These are phyloP conservation scores for Mycalesis mineus DNA, from an alignment of 2,888 invertebrate genomes.

Conservation along the genomic window DNA sequence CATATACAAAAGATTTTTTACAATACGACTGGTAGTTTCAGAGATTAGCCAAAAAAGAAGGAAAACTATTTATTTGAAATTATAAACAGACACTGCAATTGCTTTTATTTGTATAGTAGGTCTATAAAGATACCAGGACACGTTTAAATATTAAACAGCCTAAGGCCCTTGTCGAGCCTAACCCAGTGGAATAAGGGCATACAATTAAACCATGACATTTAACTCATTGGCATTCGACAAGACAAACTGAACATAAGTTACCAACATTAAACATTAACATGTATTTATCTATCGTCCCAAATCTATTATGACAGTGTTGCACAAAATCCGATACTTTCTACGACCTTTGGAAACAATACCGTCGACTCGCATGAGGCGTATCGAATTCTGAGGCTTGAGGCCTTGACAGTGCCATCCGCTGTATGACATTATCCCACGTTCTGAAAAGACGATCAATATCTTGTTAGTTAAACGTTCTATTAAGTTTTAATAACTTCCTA, in stretches of 20 bases:
- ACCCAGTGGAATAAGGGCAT: background rate
- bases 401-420: conserved; percentile 20
- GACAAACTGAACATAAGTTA: background rate
- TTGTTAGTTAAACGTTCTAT: background rate
- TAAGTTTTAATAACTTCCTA: no score
- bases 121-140: no score
- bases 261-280: background rate
- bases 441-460: background rate
- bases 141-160: no score
- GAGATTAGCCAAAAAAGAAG: no score
- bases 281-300: conserved; percentile 2
- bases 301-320: conserved; percentile 16
- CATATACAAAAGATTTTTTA: no score
- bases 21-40: no score
- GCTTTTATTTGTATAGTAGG: no score
- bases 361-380: conserved; percentile 16
- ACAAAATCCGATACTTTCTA: conserved; percentile 17
- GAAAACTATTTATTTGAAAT: no score
- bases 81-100: no score
- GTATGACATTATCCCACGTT: background rate
- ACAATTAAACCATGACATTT: background rate
- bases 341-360: conserved; percentile 25
- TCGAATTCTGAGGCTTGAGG: conserved; percentile 14
- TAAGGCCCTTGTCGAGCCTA: background rate
- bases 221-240: conserved; percentile 1